Evolutionary conservation across 1,140 invertebrate species (phyloP).

Genomic region (Aphelenchoides fujianensis): DNA sequence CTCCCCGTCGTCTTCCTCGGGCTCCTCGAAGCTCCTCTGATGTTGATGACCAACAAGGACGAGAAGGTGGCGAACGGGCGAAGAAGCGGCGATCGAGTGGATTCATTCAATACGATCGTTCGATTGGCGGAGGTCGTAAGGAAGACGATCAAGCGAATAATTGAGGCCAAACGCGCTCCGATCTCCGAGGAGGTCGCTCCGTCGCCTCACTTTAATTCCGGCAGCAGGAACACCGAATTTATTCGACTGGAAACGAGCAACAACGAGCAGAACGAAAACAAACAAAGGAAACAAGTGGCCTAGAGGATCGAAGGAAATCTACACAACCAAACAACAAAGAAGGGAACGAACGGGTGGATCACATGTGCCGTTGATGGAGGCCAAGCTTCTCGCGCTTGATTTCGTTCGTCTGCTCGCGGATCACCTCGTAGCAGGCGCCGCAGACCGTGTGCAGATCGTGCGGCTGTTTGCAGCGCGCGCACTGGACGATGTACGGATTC

Average conservation of each 20-base stretch:
- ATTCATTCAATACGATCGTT: no score
- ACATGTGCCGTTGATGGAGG: background rate
- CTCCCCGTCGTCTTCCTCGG: no score
- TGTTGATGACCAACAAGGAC: no score
- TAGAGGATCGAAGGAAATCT: background rate
- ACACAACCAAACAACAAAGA: background rate
- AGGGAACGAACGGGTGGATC: background rate
- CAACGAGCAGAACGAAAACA: background rate
- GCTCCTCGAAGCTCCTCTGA: no score
- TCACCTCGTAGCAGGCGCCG: background rate
- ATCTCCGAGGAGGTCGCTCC: no score
- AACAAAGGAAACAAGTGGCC: background rate
- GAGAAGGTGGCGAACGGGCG: no score
- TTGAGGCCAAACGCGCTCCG: no score
- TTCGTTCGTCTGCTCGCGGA: background rate
- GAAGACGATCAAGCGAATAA: no score
- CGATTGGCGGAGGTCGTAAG: no score
- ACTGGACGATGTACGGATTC: constrained; percentile 5
- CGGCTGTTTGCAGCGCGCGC: background rate
- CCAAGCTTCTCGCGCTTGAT: background rate
- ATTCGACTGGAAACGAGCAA: background rate
- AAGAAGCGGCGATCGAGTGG: no score
- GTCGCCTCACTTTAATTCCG: no score
- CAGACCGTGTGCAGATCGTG: background rate
- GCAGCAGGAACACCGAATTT: no score